Conservation (phyloP, 2,797 vertebrate species). For the Amphiprion clarkii region DNA sequence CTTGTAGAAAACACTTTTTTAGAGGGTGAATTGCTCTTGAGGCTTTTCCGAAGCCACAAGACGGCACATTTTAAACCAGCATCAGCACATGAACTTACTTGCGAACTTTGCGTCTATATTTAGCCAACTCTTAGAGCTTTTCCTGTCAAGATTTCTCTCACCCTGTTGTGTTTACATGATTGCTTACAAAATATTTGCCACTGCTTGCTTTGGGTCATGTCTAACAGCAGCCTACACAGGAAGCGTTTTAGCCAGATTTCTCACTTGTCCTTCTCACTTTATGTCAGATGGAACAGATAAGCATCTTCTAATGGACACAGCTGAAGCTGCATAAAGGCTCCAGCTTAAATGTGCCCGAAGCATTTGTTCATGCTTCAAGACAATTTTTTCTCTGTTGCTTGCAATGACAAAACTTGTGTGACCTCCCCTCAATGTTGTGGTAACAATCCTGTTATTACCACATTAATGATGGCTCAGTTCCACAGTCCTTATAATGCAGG, state of each 20-base stretch:
- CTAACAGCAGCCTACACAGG: not conserved
- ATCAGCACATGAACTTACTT: not conserved
- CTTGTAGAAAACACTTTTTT: constrained; percentile 9
- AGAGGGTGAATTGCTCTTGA: not conserved
- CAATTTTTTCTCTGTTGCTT: not conserved
- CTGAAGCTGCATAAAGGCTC: not conserved
- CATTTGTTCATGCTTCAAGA: not conserved
- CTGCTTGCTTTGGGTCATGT: constrained; percentile 2
- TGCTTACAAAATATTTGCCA: not conserved
- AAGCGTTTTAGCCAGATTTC: not conserved
- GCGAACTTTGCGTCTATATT: constrained; percentile 1
- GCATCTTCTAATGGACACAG: not conserved
- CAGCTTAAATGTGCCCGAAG: not conserved
- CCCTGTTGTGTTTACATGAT: not conserved
- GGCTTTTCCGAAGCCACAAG: not conserved
- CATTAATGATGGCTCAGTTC: no score
- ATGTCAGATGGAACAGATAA: not conserved
- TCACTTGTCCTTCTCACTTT: not conserved
- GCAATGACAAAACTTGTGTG: no score
- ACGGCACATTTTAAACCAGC: constrained; percentile 1
- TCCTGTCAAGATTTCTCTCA: not conserved
- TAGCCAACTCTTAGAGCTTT: not conserved
- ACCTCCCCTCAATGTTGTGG: no score
- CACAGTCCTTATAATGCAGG: not conserved
- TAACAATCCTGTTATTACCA: no score